Conservation (phyloP, 1,140 invertebrate genomes). For the Epicauta chinensis region DNA sequence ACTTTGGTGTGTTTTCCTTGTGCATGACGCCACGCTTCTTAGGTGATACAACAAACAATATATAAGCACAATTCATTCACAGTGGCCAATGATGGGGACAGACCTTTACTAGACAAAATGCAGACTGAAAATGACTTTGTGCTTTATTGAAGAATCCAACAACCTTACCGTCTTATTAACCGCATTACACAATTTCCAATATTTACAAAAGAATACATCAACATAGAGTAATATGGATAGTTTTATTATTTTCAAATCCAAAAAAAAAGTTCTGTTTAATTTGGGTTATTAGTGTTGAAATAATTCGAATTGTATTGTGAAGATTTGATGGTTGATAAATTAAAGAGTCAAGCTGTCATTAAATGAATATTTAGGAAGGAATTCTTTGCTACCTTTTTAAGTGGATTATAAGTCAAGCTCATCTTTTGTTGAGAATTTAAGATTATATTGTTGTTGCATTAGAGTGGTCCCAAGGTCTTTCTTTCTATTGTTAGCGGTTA, state of each 20-base stretch:
- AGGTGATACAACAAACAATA: conserved; percentile 33
- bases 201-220: no score
- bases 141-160: conserved; percentile 17
- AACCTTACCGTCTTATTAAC: conserved; percentile 14
- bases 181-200: conserved; percentile 8
- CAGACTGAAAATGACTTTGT: conserved; percentile 31
- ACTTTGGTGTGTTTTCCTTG: conserved; percentile 35
- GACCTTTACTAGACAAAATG: conserved; percentile 23
- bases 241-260: no score
- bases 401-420: conserved; percentile 32
- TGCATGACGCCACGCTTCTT: conserved; percentile 31
- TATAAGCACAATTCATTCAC: conserved; percentile 33
- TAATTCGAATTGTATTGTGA: conserved; percentile 7
- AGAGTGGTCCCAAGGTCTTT: conserved; percentile 24
- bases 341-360: conserved; percentile 27
- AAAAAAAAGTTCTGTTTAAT: not conserved
- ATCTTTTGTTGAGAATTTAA: conserved; percentile 24
- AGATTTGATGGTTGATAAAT: conserved; percentile 16
- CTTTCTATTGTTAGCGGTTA: conserved; percentile 22
- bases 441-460: conserved; percentile 25
- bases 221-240: no score
- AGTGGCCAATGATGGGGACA: conserved; percentile 29
- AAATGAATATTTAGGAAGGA: conserved; percentile 25
- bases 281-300: conserved; percentile 4
- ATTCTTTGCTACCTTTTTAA: conserved; percentile 35